Conservation (phyloP, 2,888 invertebrate species). For the Drosophila prostipennis region DNA sequence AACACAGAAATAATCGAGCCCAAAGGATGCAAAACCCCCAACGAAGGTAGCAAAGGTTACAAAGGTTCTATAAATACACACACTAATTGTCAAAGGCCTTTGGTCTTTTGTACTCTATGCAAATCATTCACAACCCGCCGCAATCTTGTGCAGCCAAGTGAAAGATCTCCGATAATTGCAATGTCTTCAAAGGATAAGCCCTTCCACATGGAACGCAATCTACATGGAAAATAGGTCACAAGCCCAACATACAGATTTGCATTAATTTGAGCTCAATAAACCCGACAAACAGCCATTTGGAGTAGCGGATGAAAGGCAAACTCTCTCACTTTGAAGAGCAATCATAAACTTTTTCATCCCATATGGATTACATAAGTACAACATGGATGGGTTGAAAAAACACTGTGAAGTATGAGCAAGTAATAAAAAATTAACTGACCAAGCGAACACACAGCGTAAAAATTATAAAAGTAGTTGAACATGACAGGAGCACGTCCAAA, state of each 20-base stretch:
- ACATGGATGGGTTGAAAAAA: background rate
- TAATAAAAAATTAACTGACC: slow-evolving; percentile 61
- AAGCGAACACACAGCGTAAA: slow-evolving; percentile 48
- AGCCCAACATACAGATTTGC: slow-evolving; percentile 23
- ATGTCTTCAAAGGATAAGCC: slow-evolving; percentile 34
- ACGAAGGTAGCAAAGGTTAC: slow-evolving; percentile 26
- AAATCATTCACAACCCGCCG: slow-evolving; percentile 54
- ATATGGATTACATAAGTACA: slow-evolving; percentile 25
- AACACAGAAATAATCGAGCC: slow-evolving; percentile 16
- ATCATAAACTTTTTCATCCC: slow-evolving; percentile 22
- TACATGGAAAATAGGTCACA: slow-evolving; percentile 14
- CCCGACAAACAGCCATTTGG: slow-evolving; percentile 35
- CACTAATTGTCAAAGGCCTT: slow-evolving; percentile 70
- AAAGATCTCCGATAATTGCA: slow-evolving; percentile 70
- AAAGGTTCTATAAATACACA: slow-evolving; percentile 26
- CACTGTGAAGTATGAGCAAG: background rate
- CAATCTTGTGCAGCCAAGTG: slow-evolving; percentile 63
- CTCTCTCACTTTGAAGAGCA: slow-evolving; percentile 3
- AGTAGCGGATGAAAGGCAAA: slow-evolving; percentile 25
- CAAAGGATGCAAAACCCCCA: slow-evolving; percentile 1
- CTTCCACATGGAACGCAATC: slow-evolving; percentile 3
- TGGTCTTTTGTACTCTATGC: slow-evolving; percentile 55
- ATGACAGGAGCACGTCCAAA: slow-evolving; percentile 69
- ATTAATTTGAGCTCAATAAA: slow-evolving; percentile 64
- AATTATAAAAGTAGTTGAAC: slow-evolving; percentile 77